Evolutionary conservation across 2,113 vertebrate species (phyloP).

Genomic region (Tragelaphus buxtoni): DNA sequence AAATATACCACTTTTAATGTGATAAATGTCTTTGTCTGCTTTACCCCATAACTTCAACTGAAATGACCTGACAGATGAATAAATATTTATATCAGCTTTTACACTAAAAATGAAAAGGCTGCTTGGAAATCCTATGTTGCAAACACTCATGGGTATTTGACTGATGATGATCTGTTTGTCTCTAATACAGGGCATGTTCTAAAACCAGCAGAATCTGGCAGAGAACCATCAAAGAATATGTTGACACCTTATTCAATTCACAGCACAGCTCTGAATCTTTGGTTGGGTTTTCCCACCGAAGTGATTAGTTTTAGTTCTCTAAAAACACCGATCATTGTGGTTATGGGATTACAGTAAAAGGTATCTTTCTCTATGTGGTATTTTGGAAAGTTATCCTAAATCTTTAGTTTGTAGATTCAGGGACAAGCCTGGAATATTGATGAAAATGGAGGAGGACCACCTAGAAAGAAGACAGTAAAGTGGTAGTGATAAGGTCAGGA

Average conservation of each 20-base stretch:
- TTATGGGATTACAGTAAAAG: background rate
- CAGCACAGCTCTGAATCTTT: background rate
- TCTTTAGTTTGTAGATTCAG: background rate
- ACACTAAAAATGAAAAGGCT: background rate
- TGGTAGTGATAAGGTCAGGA: background rate
- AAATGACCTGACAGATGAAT: conserved; percentile 10
- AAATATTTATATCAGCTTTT: conserved; percentile 32
- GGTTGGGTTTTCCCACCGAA: background rate
- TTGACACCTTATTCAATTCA: background rate
- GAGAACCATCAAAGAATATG: background rate
- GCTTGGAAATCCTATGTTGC: background rate
- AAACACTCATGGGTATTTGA: background rate
- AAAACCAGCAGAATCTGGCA: background rate
- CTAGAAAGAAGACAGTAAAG: background rate
- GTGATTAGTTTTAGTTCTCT: background rate
- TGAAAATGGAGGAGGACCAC: background rate
- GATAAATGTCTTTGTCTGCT: background rate
- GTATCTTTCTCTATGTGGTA: background rate
- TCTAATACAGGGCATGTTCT: background rate
- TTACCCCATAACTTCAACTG: conserved; percentile 9
- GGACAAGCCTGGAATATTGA: background rate
- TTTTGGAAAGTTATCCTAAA: background rate
- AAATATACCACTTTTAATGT: conserved; percentile 26
- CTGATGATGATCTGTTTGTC: background rate
- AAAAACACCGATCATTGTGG: background rate